Evolutionary conservation across 2,797 vertebrate species (phyloP).

Genomic region (Odontamblyopus lacepedii): DNA sequence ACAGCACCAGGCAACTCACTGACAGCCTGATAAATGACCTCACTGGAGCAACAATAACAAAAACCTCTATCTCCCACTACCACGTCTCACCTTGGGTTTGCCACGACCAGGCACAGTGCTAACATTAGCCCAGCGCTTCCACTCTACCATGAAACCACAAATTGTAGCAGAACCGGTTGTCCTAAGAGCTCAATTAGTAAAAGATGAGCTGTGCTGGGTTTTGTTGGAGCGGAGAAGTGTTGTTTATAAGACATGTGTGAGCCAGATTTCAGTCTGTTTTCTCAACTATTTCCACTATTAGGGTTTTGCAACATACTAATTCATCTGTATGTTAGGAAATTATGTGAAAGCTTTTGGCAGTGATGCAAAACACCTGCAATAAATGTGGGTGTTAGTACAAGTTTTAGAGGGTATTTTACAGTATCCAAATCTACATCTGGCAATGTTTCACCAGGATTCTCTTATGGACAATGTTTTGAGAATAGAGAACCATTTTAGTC

Average conservation of each 20-base stretch:
- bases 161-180: constrained; percentile 47
- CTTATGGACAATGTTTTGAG: not conserved
- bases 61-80: constrained; percentile 30
- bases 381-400: not conserved
- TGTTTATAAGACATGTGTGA: constrained; percentile 48
- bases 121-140: constrained; percentile 30
- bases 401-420: too few relatives aligned
- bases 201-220: constrained; percentile 46
- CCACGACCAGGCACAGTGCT: constrained; percentile 14
- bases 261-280: constrained; percentile 38
- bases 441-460: not conserved
- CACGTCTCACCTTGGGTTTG: constrained; percentile 18
- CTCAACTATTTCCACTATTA: constrained; percentile 21
- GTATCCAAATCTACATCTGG: not conserved
- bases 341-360: not conserved
- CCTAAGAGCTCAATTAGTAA: constrained; percentile 58
- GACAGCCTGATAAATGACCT: constrained; percentile 63
- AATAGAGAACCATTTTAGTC: too few relatives aligned
- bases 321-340: constrained; percentile 14
- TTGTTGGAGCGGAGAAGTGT: constrained; percentile 34
- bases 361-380: not conserved
- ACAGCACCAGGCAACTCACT: constrained; percentile 21
- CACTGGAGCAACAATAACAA: constrained; percentile 50
- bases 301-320: constrained; percentile 13
- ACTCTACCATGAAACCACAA: constrained; percentile 58